Evolutionary conservation across 1,140 invertebrate species (phyloP).

Genomic region (Battus philenor): DNA sequence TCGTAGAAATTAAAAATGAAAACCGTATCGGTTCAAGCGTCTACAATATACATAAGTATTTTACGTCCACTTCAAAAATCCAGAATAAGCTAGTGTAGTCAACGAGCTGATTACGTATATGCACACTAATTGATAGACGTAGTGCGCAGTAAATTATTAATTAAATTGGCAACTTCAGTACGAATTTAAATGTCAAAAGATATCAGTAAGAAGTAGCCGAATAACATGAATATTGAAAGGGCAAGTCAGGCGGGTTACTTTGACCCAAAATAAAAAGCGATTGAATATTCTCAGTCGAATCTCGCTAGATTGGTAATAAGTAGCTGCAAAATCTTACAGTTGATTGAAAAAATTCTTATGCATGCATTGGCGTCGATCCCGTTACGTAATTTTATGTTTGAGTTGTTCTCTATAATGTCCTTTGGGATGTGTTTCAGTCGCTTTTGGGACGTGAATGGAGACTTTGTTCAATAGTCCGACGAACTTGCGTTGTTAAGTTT

Average conservation of each 20-base stretch:
- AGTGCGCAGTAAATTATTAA: neutral
- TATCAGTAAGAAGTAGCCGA: conserved; percentile 4
- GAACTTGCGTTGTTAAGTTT: conserved; percentile 40
- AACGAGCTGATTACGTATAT: no score
- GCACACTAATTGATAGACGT: no score
- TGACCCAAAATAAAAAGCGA: conserved; percentile 17
- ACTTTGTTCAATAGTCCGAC: conserved; percentile 43
- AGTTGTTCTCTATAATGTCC: conserved; percentile 16
- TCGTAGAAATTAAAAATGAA: no score
- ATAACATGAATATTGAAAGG: conserved; percentile 14
- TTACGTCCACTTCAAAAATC: no score
- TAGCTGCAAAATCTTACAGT: conserved; percentile 12
- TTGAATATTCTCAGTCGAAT: conserved; percentile 10
- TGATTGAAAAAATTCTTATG: conserved; percentile 9
- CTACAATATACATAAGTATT: no score
- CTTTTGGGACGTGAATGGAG: conserved; percentile 23
- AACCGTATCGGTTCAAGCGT: no score
- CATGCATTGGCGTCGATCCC: neutral
- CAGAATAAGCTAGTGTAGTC: no score
- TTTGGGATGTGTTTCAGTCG: conserved; percentile 26
- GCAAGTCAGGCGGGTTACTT: conserved; percentile 11
- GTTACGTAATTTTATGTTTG: conserved; percentile 5
- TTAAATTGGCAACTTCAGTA: conserved; percentile 5
- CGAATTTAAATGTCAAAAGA: conserved; percentile 4
- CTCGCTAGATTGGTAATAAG: conserved; percentile 5